Percentiles rank a stretch among this genome's conserved stretches.
These are phyloP conservation scores for Tenebrosternarchus preto DNA, from an alignment of 2,113 vertebrate genomes.

Conservation along the genomic window DNA sequence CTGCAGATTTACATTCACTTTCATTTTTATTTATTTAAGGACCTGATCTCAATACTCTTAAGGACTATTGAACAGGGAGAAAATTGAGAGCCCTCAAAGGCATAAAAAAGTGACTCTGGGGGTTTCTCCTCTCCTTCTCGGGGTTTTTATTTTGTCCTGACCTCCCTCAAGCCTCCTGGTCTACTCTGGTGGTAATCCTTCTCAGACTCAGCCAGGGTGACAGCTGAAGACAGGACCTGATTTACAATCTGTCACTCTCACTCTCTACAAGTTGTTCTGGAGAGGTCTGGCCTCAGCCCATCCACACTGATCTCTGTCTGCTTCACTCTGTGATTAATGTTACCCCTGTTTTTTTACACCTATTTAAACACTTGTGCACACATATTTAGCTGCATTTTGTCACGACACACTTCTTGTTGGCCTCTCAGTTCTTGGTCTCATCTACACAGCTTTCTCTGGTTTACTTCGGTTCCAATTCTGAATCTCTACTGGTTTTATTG, in stretches of 20 bases:
- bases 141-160: slow-evolving; percentile 48
- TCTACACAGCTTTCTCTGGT: not conserved
- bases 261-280: slow-evolving; percentile 60
- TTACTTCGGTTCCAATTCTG: not conserved
- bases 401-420: too few relatives aligned
- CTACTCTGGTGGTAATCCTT: slow-evolving; percentile 48
- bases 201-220: slow-evolving; percentile 56
- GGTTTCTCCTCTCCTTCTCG: slow-evolving; percentile 29
- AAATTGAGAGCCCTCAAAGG: not conserved
- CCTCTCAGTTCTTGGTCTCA: too few relatives aligned
- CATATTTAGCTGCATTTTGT: too few relatives aligned
- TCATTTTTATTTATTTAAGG: slow-evolving; percentile 24
- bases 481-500: too few relatives aligned
- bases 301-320: slow-evolving; percentile 68
- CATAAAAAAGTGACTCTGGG: slow-evolving; percentile 8
- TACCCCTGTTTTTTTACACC: slow-evolving; percentile 55
- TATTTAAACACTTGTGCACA: slow-evolving; percentile 19
- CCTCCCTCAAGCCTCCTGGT: slow-evolving; percentile 28
- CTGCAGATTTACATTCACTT: slow-evolving; percentile 12
- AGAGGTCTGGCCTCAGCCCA: slow-evolving; percentile 57
- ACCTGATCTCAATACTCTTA: not conserved
- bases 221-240: slow-evolving; percentile 61
- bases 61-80: slow-evolving; percentile 6
- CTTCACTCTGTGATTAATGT: slow-evolving; percentile 71
- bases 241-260: slow-evolving; percentile 66